Evolutionary conservation across 2,113 vertebrate species (phyloP), one percentile per base, ranked within the genome.

Genomic region (Sisor rabdophorus): DNA sequence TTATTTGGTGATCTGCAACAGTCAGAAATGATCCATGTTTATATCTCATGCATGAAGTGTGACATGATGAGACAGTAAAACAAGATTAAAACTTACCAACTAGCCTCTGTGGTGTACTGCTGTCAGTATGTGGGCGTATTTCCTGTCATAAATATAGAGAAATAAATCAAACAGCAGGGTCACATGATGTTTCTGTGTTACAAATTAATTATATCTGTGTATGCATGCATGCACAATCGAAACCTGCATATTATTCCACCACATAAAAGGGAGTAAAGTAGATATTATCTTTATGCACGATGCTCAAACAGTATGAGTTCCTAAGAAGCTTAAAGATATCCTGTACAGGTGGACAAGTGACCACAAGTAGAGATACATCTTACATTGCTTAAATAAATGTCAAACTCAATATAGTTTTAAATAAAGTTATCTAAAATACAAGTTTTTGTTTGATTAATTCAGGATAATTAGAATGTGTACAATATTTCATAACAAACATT

Each of bases 321-420:
- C 13, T 52, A 32, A 71, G 26, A 71, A 26, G 8, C 56, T 20
- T 40, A 24, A 75, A 85, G 78, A 90, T 54, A 83, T 91, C 90
- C 89, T 89, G 90, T 87, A 73, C 80, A 48, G 59, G 67, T 80
- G 80, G 86, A 85, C 87, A 1, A 28, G 80, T 75, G 86, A 86
- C 89, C 89, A 87, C 89, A 88, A 52, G 40, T 44, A 44, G 4
- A 44, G 40, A 44, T 44, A 44, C 4, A 44, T 7, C 5, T 52
- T 32, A 44, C 30, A 54, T 16, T 78, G 74, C 73, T 22, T 20
- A 20, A 78, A 73, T 77, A 85, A 67, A 67, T 47, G 36, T 67
- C 63, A 67, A 26, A 9, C 16, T 47, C 6, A 2, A 36, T 36
- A 36, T 36, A 36, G 30, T 4, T n/a, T 54, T 7, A 53, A 28